Evolutionary conservation across 2,113 vertebrate species (phyloP).

Genomic region (Mormyrus lacerda): DNA sequence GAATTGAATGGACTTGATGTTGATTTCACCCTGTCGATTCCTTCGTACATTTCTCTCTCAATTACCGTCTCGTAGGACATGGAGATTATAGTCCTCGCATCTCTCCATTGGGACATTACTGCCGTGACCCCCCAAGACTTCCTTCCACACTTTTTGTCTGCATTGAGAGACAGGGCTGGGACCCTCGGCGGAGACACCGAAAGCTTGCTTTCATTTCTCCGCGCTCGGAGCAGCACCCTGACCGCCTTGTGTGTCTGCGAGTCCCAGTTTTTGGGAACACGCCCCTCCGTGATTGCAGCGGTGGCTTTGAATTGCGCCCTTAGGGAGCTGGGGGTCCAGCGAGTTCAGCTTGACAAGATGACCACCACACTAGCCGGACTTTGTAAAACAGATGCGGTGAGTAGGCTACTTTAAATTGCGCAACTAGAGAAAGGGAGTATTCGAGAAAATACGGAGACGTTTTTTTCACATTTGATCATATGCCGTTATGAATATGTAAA

Average conservation of each 20-base stretch:
- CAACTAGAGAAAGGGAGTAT: background rate
- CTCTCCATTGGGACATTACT: slow-evolving; percentile 66
- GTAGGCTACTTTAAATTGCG: slow-evolving; percentile 16
- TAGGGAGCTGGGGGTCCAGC: slow-evolving; percentile 47
- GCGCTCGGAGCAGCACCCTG: slow-evolving; percentile 63
- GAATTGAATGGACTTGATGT: too few species aligned
- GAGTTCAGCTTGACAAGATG: slow-evolving; percentile 30
- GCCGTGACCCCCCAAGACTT: slow-evolving; percentile 69
- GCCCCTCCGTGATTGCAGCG: slow-evolving; percentile 62
- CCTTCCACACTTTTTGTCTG: slow-evolving; percentile 59
- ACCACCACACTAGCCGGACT: slow-evolving; percentile 49
- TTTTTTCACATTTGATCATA: background rate
- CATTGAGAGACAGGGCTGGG: slow-evolving; percentile 31
- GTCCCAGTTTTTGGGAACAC: slow-evolving; percentile 56
- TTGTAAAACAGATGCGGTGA: slow-evolving; percentile 56
- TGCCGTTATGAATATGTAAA: background rate
- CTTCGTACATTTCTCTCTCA: background rate
- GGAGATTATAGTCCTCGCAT: slow-evolving; percentile 63
- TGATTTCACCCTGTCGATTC: background rate
- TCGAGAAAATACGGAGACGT: background rate
- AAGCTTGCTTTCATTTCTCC: slow-evolving; percentile 42
- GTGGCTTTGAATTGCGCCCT: slow-evolving; percentile 60
- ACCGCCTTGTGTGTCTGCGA: slow-evolving; percentile 65
- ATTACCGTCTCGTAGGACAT: slow-evolving; percentile 51
- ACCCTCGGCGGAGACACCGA: slow-evolving; percentile 9